Conservation (phyloP, 2,888 invertebrate genomes). For the Cephus nigrinus region DNA sequence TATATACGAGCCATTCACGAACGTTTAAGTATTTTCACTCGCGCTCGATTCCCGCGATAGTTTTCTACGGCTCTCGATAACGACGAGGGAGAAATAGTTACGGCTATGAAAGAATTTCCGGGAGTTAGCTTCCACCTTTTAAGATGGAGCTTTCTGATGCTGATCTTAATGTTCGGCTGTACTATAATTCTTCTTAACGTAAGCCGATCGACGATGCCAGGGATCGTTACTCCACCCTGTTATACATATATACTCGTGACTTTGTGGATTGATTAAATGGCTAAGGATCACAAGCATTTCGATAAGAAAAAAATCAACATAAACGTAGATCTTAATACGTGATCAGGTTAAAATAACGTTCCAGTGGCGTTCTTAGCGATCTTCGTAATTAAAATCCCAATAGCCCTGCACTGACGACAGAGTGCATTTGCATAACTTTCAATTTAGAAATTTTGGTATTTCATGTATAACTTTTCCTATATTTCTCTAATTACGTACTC, state of each 20-base stretch:
- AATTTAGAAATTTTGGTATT: background rate
- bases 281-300: background rate
- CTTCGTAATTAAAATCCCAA: background rate
- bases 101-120: background rate
- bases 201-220: background rate
- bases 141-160: background rate
- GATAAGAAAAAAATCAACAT: background rate
- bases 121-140: background rate
- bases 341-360: background rate
- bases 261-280: background rate
- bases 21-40: conserved; percentile 16
- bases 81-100: background rate
- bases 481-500: background rate
- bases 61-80: background rate
- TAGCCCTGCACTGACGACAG: background rate
- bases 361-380: background rate
- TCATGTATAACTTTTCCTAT: background rate
- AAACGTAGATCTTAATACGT: background rate
- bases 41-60: background rate
- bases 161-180: background rate
- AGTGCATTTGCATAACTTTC: background rate
- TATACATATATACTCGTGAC: background rate
- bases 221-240: background rate
- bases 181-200: background rate
- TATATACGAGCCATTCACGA: conserved; percentile 12